Conservation (phyloP, 2,797 vertebrate species). For the Sebastes trivittatus region DNA sequence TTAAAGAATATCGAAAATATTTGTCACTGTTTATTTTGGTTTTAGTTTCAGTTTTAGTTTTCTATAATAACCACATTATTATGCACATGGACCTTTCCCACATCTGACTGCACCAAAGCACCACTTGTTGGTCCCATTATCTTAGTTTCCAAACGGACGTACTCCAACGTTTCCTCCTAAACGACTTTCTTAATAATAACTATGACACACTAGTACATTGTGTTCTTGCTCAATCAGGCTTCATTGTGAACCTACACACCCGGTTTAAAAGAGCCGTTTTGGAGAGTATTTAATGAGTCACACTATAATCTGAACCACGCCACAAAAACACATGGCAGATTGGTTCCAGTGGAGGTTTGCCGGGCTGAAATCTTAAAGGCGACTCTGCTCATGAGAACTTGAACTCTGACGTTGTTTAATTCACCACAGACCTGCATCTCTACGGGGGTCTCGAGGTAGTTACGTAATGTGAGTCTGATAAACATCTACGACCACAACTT, state of each 20-base stretch:
- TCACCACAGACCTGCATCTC: not conserved
- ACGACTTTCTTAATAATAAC: not conserved
- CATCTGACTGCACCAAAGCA: not conserved
- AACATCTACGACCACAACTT: not conserved
- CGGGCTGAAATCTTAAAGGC: not conserved
- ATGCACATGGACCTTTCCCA: not conserved
- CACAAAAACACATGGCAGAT: not conserved
- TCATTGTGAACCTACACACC: not conserved
- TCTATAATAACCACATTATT: too few species aligned
- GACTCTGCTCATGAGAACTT: not conserved
- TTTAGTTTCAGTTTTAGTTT: too few species aligned
- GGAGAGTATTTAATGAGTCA: conserved; percentile 1
- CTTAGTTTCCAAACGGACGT: not conserved
- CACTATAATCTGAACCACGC: not conserved
- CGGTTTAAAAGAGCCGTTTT: not conserved
- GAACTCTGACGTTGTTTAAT: not conserved
- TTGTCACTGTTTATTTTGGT: too few species aligned
- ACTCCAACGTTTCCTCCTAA: not conserved
- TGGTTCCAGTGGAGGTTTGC: conserved; percentile 1
- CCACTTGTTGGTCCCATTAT: not conserved
- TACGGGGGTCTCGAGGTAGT: not conserved
- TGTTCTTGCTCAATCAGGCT: not conserved
- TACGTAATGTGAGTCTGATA: not conserved
- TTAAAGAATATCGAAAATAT: too few species aligned
- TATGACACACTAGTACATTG: not conserved